Evolutionary conservation across 1,140 invertebrate genomes (phyloP).

Genomic region (Drosophila repleta): DNA sequence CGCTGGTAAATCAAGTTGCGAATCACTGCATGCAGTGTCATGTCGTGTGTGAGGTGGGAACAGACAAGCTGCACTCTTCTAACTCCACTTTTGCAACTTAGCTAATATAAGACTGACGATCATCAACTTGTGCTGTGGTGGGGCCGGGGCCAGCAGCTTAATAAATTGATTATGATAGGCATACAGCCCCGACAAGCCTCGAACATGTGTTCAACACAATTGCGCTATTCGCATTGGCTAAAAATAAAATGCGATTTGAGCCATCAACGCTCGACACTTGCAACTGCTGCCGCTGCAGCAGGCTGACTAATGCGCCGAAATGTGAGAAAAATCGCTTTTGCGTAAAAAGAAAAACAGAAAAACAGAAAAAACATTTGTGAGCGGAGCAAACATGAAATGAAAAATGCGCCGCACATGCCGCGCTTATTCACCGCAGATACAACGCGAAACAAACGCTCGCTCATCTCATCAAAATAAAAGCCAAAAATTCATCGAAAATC

Average conservation of each 20-base stretch:
- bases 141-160: too few relatives aligned
- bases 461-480: slow-evolving; percentile 41
- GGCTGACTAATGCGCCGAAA: slow-evolving; percentile 70
- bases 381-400: slow-evolving; percentile 43
- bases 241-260: slow-evolving; percentile 36
- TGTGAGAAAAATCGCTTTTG: slow-evolving; percentile 51
- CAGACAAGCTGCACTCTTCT: too few relatives aligned
- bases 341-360: slow-evolving; percentile 27
- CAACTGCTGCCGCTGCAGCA: slow-evolving; percentile 44
- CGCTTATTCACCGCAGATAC: slow-evolving; percentile 29
- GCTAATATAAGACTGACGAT: too few relatives aligned
- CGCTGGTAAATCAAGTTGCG: too few relatives aligned
- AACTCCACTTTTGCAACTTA: too few relatives aligned
- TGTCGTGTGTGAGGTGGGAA: too few relatives aligned
- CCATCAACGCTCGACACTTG: slow-evolving; percentile 54
- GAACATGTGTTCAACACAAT: slow-evolving; percentile 23
- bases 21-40: too few relatives aligned
- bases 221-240: slow-evolving; percentile 19
- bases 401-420: slow-evolving; percentile 66
- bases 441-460: slow-evolving; percentile 18
- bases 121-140: too few relatives aligned
- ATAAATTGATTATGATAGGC: too few relatives aligned
- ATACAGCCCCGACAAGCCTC: slow-evolving; percentile 2
- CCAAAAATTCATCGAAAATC: slow-evolving; percentile 18
- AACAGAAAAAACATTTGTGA: slow-evolving; percentile 27